A percentile compares a stretch with the other conserved stretches of the same genome.
Conservation (phyloP, 2,797 vertebrate species). For the Sebastes taczanowskii region DNA sequence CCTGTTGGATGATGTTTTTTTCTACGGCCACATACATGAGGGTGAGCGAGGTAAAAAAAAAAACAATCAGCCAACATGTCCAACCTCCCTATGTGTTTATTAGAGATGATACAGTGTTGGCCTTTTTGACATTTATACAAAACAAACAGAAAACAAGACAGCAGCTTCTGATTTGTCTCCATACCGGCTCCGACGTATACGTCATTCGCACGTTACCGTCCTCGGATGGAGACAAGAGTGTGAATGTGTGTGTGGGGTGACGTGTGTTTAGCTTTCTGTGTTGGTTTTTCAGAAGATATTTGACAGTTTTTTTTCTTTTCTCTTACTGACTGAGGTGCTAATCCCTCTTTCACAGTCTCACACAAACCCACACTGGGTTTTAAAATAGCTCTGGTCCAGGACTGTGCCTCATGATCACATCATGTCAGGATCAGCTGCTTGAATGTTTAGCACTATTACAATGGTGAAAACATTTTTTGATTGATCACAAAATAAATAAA, state of each 20-base stretch:
- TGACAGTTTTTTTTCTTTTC: not conserved
- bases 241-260: not conserved
- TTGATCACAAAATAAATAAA: not conserved
- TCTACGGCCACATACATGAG: not conserved
- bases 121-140: constrained; percentile 67
- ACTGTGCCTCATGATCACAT: not conserved
- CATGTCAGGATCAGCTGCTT: not conserved
- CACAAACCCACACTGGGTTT: not conserved
- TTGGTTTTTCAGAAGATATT: not conserved
- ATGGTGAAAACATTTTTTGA: not conserved
- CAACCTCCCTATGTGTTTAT: constrained; percentile 80
- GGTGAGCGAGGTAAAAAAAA: not conserved
- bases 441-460: not conserved
- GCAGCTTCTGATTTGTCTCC: constrained; percentile 55
- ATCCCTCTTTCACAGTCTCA: not conserved
- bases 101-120: constrained; percentile 80
- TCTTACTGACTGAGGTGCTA: not conserved
- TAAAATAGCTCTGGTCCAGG: constrained; percentile 2
- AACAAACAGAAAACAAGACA: constrained; percentile 69
- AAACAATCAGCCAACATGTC: constrained; percentile 9
- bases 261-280: not conserved
- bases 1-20: not conserved
- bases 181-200: not conserved
- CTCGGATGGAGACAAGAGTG: not conserved
- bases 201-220: not conserved